phyloP scores from a whole-genome alignment of 2,888 invertebrate species.

The Achlya flavicornis region DNA sequence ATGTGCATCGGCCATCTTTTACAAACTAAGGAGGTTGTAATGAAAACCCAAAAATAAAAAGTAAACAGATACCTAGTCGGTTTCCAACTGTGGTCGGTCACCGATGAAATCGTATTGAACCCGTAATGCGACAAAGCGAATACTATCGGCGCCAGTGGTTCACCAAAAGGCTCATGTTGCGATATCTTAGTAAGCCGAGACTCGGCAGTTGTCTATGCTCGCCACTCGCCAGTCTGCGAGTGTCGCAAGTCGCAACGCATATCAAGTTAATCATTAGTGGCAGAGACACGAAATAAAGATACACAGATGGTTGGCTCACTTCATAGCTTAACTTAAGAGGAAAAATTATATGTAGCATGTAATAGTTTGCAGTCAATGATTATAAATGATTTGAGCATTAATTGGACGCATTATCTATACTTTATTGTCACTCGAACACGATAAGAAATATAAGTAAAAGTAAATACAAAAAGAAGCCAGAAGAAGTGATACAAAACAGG shows the following conservation, averaged over 20 bases:
- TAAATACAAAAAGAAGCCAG: no score
- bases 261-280: conserved; percentile 10
- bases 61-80: not conserved
- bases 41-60: not conserved
- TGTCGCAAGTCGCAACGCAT: conserved; percentile 13
- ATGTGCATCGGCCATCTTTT: no score
- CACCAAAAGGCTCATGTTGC: conserved; percentile 6
- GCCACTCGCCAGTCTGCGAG: conserved; percentile 5
- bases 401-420: no score
- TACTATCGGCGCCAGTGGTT: conserved; percentile 1
- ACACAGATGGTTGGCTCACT: not conserved
- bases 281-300: not conserved
- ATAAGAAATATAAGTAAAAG: no score
- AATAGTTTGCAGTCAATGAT: no score
- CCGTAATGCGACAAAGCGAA: not conserved
- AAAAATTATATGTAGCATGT: no score
- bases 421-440: no score
- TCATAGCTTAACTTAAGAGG: no score
- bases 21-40: no score
- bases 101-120: not conserved
- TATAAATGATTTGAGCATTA: no score
- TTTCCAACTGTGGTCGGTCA: not conserved
- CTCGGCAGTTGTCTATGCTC: not conserved
- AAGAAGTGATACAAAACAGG: no score
- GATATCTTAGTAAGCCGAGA: conserved; percentile 4